phyloP scores from a whole-genome alignment of 2,113 vertebrate genomes.

The Spermophilus dauricus region DNA sequence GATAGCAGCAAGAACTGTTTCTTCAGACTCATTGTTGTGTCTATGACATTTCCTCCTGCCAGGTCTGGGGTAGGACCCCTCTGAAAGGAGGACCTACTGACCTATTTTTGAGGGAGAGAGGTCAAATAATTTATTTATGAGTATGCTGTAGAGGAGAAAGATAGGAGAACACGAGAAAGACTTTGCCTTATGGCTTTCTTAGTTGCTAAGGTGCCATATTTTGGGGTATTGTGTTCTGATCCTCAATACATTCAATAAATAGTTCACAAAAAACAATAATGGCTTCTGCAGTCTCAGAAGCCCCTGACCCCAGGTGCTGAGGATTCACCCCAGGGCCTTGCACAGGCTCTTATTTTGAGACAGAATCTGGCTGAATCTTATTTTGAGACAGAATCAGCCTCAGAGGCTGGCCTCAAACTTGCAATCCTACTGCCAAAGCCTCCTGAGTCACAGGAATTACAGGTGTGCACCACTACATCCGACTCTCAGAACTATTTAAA shows the following conservation, averaged over 20 bases:
- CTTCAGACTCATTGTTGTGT: neutral
- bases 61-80: neutral
- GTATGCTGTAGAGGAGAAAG: neutral
- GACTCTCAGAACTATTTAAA: neutral
- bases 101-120: neutral
- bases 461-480: too few relatives aligned
- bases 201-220: neutral
- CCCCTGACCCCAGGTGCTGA: neutral
- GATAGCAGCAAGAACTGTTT: neutral
- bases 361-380: neutral
- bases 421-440: too few relatives aligned
- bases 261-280: neutral
- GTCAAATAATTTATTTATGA: neutral
- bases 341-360: neutral
- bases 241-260: neutral
- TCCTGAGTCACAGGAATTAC: too few relatives aligned
- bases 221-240: neutral
- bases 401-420: too few relatives aligned
- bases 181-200: neutral
- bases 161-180: neutral
- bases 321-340: too few relatives aligned
- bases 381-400: neutral
- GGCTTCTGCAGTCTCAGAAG: neutral
- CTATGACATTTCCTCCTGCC: neutral
- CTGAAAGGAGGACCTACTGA: neutral